Evolutionary conservation across 2,888 invertebrate genomes (phyloP).

Genomic region (Lottia gigantea): DNA sequence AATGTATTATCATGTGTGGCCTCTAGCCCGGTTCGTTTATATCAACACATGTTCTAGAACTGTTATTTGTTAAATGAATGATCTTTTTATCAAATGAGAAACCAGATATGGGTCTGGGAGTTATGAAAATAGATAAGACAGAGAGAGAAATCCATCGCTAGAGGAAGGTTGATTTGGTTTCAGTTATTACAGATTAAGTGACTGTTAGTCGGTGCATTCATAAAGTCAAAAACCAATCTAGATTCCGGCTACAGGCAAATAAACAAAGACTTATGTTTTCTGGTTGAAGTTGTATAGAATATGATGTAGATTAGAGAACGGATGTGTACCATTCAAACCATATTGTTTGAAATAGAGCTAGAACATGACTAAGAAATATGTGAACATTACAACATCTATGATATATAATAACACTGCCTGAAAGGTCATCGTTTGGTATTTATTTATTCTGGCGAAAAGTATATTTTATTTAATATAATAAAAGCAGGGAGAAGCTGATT

Average conservation of each 20-base stretch:
- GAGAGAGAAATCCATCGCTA: not conserved
- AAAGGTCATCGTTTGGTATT: not conserved
- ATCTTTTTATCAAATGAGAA: not conserved
- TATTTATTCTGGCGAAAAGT: conserved; percentile 1
- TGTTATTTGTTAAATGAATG: conserved; percentile 6
- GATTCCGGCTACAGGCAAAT: not conserved
- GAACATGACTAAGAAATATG: not conserved
- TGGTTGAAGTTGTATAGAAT: not conserved
- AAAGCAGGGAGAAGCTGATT: not conserved
- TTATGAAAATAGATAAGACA: conserved; percentile 4
- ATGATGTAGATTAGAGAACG: not conserved
- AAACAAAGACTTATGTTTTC: not conserved
- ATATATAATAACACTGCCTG: not conserved
- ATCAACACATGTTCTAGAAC: conserved; percentile 3
- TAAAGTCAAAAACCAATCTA: not conserved
- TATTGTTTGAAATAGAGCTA: not conserved
- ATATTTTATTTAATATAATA: conserved; percentile 1
- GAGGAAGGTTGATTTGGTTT: not conserved
- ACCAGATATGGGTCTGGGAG: not conserved
- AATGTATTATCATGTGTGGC: not conserved
- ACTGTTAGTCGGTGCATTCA: conserved; percentile 8
- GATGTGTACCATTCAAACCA: not conserved
- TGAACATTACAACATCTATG: not conserved
- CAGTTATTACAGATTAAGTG: conserved; percentile 7
- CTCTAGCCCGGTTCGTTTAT: not conserved